Conservation (phyloP, 2,797 vertebrate genomes). For the Cirrhinus molitorella region DNA sequence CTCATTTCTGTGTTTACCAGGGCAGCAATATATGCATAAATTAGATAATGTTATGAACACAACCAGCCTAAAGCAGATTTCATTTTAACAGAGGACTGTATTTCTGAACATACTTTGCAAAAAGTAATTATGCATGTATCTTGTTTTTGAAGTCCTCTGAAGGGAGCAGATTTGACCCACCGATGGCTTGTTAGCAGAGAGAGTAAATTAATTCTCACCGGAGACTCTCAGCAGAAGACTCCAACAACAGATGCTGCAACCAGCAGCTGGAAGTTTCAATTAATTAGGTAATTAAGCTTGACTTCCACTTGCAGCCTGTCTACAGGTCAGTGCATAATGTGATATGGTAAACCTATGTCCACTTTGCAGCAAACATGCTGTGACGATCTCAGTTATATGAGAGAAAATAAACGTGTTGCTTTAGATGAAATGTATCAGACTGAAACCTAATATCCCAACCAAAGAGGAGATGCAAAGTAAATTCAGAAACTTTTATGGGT, state of each 20-base stretch:
- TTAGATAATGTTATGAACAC: background rate
- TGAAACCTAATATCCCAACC: background rate
- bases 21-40: slow-evolving; percentile 3
- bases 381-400: background rate
- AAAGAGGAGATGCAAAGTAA: background rate
- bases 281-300: slow-evolving; percentile 67
- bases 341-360: slow-evolving; percentile 21
- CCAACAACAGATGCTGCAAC: slow-evolving; percentile 71
- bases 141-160: slow-evolving; percentile 62
- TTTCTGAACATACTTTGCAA: slow-evolving; percentile 1
- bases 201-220: slow-evolving; percentile 74
- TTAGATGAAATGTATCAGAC: background rate
- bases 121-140: slow-evolving; percentile 29
- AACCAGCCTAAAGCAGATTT: background rate
- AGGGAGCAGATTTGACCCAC: slow-evolving; percentile 65
- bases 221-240: slow-evolving; percentile 60
- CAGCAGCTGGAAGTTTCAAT: slow-evolving; percentile 64
- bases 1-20: background rate
- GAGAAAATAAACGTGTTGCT: background rate
- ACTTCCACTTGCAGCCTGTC: slow-evolving; percentile 47
- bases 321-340: slow-evolving; percentile 39
- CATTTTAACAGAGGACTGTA: background rate
- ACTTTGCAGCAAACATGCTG: slow-evolving; percentile 11
- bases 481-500: background rate
- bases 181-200: slow-evolving; percentile 72